Evolutionary conservation across 2,888 invertebrate genomes (phyloP).

Genomic region (Melipona bicolor): DNA sequence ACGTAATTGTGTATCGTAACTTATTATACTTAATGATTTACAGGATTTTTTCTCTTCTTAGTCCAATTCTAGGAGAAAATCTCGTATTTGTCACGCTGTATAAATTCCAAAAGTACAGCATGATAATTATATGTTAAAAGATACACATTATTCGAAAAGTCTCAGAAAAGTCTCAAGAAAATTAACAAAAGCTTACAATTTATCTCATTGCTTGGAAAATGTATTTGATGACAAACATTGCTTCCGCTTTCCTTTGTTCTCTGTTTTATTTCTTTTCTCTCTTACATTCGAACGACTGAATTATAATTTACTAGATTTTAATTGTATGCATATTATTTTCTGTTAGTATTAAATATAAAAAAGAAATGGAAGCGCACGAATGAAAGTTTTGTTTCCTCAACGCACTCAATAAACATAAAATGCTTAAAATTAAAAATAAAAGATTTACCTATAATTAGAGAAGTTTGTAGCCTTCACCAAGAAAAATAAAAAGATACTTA

Average conservation of each 20-base stretch:
- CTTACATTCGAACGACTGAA: background rate
- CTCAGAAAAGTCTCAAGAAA: slow-evolving; percentile 1
- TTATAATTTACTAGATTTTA: background rate
- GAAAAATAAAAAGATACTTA: background rate
- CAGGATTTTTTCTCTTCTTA: background rate
- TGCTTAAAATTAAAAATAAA: background rate
- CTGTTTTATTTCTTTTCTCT: background rate
- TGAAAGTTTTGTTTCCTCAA: background rate
- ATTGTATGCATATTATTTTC: background rate
- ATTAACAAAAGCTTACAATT: background rate
- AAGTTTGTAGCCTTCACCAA: background rate
- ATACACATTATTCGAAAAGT: background rate
- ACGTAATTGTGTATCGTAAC: background rate
- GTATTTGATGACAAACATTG: background rate
- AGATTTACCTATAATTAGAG: background rate
- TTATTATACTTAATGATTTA: background rate
- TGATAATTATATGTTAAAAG: background rate
- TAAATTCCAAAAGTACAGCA: background rate
- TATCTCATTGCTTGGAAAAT: slow-evolving; percentile 1
- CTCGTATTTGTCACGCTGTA: background rate
- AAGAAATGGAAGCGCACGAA: background rate
- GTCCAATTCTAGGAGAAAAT: too few relatives aligned
- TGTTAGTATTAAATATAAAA: background rate
- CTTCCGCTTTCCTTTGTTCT: slow-evolving; percentile 2
- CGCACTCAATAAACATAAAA: background rate